Conservation (phyloP, 2,888 invertebrate species). For the Hirtodrosophila histrioides region DNA sequence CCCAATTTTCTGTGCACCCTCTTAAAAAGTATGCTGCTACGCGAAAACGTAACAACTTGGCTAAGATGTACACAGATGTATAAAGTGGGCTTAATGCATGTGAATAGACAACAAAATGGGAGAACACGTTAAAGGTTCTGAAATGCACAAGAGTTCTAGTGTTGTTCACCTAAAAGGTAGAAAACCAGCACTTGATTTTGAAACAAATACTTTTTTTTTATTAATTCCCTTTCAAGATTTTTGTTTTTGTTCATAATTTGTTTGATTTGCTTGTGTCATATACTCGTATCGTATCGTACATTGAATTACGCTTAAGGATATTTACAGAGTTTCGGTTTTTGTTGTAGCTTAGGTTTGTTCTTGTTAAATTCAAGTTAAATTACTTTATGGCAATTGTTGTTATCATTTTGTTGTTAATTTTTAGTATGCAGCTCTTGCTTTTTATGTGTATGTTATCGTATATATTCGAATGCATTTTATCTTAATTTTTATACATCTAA, state of each 20-base stretch:
- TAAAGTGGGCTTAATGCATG: slow-evolving; percentile 8
- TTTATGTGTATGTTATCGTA: slow-evolving; percentile 33
- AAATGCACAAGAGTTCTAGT: not conserved
- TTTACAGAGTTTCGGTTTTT: slow-evolving; percentile 65
- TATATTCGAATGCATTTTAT: slow-evolving; percentile 69
- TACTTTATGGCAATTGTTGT: slow-evolving; percentile 75
- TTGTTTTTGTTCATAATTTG: slow-evolving; percentile 53
- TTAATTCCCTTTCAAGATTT: slow-evolving; percentile 64
- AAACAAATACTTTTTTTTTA: slow-evolving; percentile 68
- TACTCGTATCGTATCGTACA: slow-evolving; percentile 66
- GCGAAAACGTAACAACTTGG: slow-evolving; percentile 1
- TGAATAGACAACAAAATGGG: not conserved
- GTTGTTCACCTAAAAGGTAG: not conserved
- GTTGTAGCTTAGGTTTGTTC: slow-evolving; percentile 22
- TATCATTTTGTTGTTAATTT: slow-evolving; percentile 24
- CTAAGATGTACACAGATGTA: not conserved
- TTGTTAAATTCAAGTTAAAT: slow-evolving; percentile 73
- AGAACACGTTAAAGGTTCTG: no score
- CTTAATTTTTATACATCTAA: slow-evolving; percentile 67
- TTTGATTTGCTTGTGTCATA: slow-evolving; percentile 54
- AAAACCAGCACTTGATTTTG: slow-evolving; percentile 53
- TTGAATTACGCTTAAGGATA: slow-evolving; percentile 71
- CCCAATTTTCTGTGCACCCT: slow-evolving; percentile 64
- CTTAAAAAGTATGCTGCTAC: slow-evolving; percentile 28
- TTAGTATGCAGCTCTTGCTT: slow-evolving; percentile 63